phyloP scores from a whole-genome alignment of 2,888 invertebrate genomes.

The Eustalomyia histrio region DNA sequence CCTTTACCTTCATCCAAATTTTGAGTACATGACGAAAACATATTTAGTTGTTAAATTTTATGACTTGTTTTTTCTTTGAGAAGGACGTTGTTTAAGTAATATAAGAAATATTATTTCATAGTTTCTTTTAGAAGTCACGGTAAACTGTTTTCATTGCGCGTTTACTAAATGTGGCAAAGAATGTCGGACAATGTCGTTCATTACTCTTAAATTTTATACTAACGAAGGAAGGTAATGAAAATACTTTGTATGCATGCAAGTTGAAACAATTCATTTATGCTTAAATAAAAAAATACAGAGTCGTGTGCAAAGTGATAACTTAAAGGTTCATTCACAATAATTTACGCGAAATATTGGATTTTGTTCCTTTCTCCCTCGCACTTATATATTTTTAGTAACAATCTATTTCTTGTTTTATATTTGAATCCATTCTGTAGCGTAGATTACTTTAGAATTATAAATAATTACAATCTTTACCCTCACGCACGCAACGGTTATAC shows the following conservation, averaged over 20 bases:
- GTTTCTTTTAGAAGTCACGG: slow-evolving; percentile 47
- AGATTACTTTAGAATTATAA: no score
- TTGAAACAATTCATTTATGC: not conserved
- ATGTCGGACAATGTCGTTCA: slow-evolving; percentile 78
- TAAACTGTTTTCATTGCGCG: slow-evolving; percentile 52
- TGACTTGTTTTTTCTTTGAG: slow-evolving; percentile 25
- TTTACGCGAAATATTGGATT: no score
- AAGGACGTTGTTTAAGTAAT: slow-evolving; percentile 37
- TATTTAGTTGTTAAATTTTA: slow-evolving; percentile 41
- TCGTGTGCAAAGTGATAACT: not conserved
- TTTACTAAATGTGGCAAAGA: slow-evolving; percentile 64
- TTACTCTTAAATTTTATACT: slow-evolving; percentile 69
- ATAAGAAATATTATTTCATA: not conserved
- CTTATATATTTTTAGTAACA: no score
- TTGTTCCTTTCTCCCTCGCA: no score
- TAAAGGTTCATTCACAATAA: no score
- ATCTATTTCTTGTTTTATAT: no score
- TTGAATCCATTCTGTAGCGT: no score
- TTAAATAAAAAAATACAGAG: not conserved
- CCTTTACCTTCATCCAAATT: not conserved
- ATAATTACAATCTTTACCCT: no score
- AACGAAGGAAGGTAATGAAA: slow-evolving; percentile 42
- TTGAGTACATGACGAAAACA: not conserved
- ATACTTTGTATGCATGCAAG: slow-evolving; percentile 39
- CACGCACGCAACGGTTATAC: no score